phyloP scores from a whole-genome alignment of 2,113 vertebrate genomes.

The Martes martes region DNA sequence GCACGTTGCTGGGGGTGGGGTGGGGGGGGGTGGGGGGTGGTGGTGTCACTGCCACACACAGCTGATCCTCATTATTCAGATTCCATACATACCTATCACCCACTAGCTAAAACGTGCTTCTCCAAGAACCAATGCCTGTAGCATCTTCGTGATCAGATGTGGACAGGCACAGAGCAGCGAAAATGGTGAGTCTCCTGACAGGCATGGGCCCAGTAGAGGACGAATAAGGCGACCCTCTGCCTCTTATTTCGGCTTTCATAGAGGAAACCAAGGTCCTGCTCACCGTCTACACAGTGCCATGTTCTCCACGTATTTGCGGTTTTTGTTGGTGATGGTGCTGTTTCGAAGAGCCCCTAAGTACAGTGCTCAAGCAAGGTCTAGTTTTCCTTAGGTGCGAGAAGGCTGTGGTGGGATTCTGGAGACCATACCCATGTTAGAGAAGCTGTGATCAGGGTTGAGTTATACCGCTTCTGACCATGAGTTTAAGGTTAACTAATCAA shows the following conservation, averaged over 20 bases:
- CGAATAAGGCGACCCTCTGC: fast-evolving
- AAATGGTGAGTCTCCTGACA: fast-evolving
- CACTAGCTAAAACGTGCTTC: neutral
- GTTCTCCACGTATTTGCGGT: neutral
- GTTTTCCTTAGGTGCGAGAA: neutral
- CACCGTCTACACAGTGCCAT: fast-evolving
- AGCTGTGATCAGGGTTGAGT: neutral
- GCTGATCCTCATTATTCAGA: neutral
- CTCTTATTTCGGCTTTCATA: neutral
- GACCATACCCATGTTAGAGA: no score
- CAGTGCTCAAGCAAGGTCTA: neutral
- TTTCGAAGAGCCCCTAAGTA: neutral
- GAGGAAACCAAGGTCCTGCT: neutral
- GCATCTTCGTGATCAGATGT: neutral
- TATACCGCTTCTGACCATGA: fast-evolving
- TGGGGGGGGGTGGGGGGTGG: no score
- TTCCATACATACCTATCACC: neutral
- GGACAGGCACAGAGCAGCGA: neutral
- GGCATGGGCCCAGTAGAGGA: neutral
- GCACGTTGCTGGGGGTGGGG: neutral
- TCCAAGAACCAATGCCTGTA: neutral
- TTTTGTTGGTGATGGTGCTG: neutral
- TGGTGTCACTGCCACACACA: neutral
- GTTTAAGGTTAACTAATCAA: neutral
- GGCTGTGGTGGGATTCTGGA: neutral